A percentile compares a stretch with the other conserved stretches of the same genome.
phyloP scores from a whole-genome alignment of 2,888 invertebrate species.

The Mechanitis messenoides region DNA sequence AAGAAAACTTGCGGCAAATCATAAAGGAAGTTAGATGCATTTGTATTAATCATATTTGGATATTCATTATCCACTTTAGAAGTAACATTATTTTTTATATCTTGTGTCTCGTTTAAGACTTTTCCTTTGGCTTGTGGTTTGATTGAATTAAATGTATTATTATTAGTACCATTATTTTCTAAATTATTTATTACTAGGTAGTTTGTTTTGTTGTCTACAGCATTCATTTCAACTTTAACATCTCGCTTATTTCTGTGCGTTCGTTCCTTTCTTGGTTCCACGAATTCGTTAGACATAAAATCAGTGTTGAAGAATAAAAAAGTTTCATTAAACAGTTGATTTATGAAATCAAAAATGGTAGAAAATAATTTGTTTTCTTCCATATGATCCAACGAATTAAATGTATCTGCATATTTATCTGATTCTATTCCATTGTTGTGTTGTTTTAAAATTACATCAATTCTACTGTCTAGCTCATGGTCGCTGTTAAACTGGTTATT shows the following conservation, averaged over 20 bases:
- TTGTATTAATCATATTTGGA: slow-evolving; percentile 10
- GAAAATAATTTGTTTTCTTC: slow-evolving; percentile 47
- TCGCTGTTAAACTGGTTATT: slow-evolving; percentile 42
- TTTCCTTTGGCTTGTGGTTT: too few species aligned
- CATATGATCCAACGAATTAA: slow-evolving; percentile 47
- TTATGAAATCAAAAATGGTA: slow-evolving; percentile 42
- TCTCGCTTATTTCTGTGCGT: slow-evolving; percentile 49
- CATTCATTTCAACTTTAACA: slow-evolving; percentile 9
- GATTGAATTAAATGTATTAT: too few species aligned
- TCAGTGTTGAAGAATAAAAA: slow-evolving; percentile 43
- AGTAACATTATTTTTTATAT: too few species aligned
- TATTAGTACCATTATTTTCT: too few species aligned
- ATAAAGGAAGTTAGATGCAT: slow-evolving; percentile 20
- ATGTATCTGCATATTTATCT: slow-evolving; percentile 45
- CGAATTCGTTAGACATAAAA: slow-evolving; percentile 29
- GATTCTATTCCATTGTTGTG: slow-evolving; percentile 57
- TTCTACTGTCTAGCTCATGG: slow-evolving; percentile 39
- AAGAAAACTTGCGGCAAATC: slow-evolving; percentile 42
- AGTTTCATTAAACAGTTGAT: slow-evolving; percentile 49
- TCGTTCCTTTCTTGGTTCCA: slow-evolving; percentile 31
- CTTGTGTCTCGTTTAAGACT: too few species aligned
- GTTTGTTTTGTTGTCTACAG: too few species aligned
- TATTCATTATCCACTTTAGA: slow-evolving; percentile 23
- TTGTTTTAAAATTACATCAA: slow-evolving; percentile 50
- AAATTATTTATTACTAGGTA: too few species aligned